Base-by-base conservation (phyloP, 1,140 invertebrate species). In the Hirudo medicinalis region DNA sequence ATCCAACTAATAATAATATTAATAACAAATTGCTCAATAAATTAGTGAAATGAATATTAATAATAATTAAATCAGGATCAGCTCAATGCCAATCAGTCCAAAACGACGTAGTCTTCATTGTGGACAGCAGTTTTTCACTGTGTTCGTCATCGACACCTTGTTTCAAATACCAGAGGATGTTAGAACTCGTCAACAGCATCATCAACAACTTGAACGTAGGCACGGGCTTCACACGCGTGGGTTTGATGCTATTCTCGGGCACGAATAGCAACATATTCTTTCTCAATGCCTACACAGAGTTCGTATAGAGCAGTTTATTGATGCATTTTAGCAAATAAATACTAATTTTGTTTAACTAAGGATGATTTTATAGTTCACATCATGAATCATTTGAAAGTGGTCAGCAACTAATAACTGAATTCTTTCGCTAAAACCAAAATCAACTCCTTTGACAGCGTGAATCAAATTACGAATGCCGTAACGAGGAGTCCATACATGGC, bases 181-280 rank as follows among this genome's bases (percentile, higher is more conserved):
- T 74, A 19, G 25, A 71, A 20, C 68, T 74, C 25, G 70, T 74
- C 0, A 54, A 27, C 29, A 54, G 27, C 29, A 72, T 74, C 70
- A 63, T 74, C n/a, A 25, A 54, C 25, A 32, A 22, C 27, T 53
- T 67, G n/a, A 54, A 57, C 70, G 54, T 74, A 53, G 49, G 63
- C 29, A 8, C 22, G 15, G 36, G 49, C 19, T 32, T 13, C 11
- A 68, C 67, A 11, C 70, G 70, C 1, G 73, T 74, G 32, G 73
- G 73, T n/a, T 40, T 71, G 25, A 69, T 74, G 8, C 54, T 32
- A 13, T 71, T 19, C 70, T 25, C 57, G 5, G 55, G 54, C 57
- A 19, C 6, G 5, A 32, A 5, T 0, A 71, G 32, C 36, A 71
- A 60, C 32, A 49, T 17, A 32, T 53, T 71, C 27, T 60, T 71